phyloP scores from a whole-genome alignment of 2,113 vertebrate species.

The Corvus hawaiiensis region DNA sequence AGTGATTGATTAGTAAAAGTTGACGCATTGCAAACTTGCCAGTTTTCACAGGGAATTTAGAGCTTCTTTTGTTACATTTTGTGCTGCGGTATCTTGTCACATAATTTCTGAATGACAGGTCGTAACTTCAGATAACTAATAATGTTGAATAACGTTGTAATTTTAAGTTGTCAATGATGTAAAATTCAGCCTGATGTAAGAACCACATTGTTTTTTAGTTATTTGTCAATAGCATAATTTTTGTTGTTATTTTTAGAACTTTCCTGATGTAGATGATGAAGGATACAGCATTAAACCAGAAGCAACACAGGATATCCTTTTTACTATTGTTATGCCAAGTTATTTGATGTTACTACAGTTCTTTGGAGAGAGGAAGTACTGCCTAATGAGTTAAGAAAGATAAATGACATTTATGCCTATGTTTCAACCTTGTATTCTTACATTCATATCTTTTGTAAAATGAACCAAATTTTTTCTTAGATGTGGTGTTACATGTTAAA shows the following conservation, averaged over 20 bases:
- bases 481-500: neutral
- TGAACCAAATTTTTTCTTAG: neutral
- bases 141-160: neutral
- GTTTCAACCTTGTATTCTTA: neutral
- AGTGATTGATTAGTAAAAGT: neutral
- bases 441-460: neutral
- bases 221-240: neutral
- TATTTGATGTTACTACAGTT: neutral
- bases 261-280: conserved; percentile 92
- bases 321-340: neutral
- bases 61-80: neutral
- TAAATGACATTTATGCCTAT: neutral
- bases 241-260: conserved; percentile 76
- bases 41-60: neutral
- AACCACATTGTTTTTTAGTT: neutral
- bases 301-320: conserved; percentile 91
- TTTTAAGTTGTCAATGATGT: neutral
- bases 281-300: conserved; percentile 96
- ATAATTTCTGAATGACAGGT: neutral
- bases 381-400: neutral
- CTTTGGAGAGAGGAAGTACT: neutral
- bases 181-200: neutral
- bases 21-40: neutral
- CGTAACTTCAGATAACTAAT: neutral
- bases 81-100: neutral